Evolutionary conservation across 2,888 invertebrate species (phyloP), one percentile per base, ranked within the genome.

Genomic region (Cephus nigrinus): DNA sequence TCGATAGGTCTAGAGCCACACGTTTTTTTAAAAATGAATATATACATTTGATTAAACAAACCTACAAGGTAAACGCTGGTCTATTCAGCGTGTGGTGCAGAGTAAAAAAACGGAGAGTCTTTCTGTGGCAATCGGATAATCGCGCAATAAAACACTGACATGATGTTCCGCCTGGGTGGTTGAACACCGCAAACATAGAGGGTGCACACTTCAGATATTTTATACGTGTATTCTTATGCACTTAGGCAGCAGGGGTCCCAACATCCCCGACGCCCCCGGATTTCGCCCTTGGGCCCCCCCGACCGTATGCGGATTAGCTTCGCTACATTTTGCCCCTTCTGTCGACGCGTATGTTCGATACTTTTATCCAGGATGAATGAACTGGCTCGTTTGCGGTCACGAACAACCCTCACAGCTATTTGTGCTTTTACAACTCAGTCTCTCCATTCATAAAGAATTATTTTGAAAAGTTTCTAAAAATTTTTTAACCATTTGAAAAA

Each of bases 281-380:
- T 78, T 78, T 36, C 72, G 78, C 40, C 75, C 40, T 55, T 74
- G 78, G 68, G 31, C 68, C 75, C 75, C 75, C 11, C n/a, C 33
- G 75, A 68, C 82, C 82, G 79, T 81, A 80, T 85, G 87, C 80
- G 90, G 90, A 90, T 91, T 90, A 91, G 90, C 87, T 83, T 87
- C 89, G 90, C 90, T 90, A 90, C 91, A 90, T 91, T 91, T 90
- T 86, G 86, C 85, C 90, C 91, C 90, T 91, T 90, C 87, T 90
- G 90, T 89, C 89, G 86, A 84, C 87, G 89, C 89, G 90, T 90
- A 90, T 90, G 89, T 87, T 86, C 80, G 68, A 78, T 75, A 55
- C 55, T 55, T 55, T 55, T 23, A 55, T 55, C 55, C 23, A 55
- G 55, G 2, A 55, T 55, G 55, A 55, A 55, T 55, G 55, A 55